Evolutionary conservation across 1,140 invertebrate genomes (phyloP), one percentile per base, ranked within the genome.

Genomic region (Xylocopa sonorina): DNA sequence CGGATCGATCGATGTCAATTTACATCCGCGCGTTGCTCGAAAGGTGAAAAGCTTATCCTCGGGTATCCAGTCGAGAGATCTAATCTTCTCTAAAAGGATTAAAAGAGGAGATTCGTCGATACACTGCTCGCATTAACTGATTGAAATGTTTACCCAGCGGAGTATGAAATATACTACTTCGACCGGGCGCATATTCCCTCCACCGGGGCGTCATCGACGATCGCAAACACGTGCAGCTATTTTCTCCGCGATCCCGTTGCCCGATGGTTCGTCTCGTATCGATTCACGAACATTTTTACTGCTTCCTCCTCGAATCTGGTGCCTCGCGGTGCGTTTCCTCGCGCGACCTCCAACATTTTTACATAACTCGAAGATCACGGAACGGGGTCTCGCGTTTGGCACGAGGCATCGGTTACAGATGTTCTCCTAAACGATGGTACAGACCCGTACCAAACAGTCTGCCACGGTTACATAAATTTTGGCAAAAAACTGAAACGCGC

Each of bases 381-480:
- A n/a, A n/a, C n/a, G n/a, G n/a, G n/a, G n/a, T 6, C 7, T 16
- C 18, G 12, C 0, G 6, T n/a, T 43, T 3, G 5, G 14, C 3
- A 29, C 29, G 0, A 14, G 27, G 32, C 9, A 14, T 72, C 12
- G 38, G 41, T 27, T 29, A 9, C 16, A 7, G 69, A 60, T n/a
- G 57, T 50, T 50, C 12, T 21, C 3, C 2, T n/a, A 24, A 68
- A 21, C 63, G 63, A 64, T 64, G 41, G 38, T 18, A 34, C 27
- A 12, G n/a, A 4, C 5, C 27, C n/a, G 50, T 34, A 51, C 41
- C 5, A 46, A 41, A 57, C 58, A 71, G n/a, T 29, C 14, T 51
- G 53, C 7, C 18, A n/a, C 29, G 41, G 69, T 60, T 60, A 48
- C 41, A 46, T 68, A 58, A 58, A 68, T 71, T 71, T n/a, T 50